These are phyloP conservation scores for Ectemnius continuus DNA, from an alignment of 2,888 invertebrate genomes.

Conservation along the genomic window DNA sequence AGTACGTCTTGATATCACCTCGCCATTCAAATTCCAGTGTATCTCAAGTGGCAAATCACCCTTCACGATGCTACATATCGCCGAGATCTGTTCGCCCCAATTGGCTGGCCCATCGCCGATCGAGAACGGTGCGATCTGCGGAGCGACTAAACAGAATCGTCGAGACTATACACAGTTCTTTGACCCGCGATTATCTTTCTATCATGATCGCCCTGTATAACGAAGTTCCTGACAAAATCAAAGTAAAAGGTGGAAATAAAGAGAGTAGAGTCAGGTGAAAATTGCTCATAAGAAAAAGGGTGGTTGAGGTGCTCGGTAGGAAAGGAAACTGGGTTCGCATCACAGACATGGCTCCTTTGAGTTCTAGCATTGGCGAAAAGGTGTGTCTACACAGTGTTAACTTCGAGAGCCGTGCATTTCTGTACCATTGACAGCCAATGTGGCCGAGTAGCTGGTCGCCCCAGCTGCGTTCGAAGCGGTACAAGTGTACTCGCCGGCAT, in stretches of 20 bases:
- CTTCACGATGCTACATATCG: conserved; percentile 86
- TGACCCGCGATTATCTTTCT: not conserved
- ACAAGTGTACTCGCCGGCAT: conserved; percentile 82
- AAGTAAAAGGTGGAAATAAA: not conserved
- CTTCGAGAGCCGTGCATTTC: conserved; percentile 61
- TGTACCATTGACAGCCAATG: conserved; percentile 81
- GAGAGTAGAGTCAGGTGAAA: not conserved
- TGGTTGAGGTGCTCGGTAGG: conserved; percentile 13
- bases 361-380: conserved; percentile 32
- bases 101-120: conserved; percentile 86
- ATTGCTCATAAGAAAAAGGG: not conserved
- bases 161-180: not conserved
- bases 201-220: too few relatives aligned
- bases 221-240: not conserved
- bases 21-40: conserved; percentile 82
- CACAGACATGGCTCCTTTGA: not conserved
- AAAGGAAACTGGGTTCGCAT: not conserved
- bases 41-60: conserved; percentile 90
- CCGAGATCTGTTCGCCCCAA: conserved; percentile 86
- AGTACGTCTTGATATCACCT: conserved; percentile 59
- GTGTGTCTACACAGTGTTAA: conserved; percentile 25
- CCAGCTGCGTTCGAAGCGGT: conserved; percentile 80
- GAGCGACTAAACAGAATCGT: conserved; percentile 79
- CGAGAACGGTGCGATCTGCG: conserved; percentile 84
- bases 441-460: conserved; percentile 78